Base-by-base conservation (phyloP, 1,140 invertebrate genomes). In the Bombus huntii region DNA sequence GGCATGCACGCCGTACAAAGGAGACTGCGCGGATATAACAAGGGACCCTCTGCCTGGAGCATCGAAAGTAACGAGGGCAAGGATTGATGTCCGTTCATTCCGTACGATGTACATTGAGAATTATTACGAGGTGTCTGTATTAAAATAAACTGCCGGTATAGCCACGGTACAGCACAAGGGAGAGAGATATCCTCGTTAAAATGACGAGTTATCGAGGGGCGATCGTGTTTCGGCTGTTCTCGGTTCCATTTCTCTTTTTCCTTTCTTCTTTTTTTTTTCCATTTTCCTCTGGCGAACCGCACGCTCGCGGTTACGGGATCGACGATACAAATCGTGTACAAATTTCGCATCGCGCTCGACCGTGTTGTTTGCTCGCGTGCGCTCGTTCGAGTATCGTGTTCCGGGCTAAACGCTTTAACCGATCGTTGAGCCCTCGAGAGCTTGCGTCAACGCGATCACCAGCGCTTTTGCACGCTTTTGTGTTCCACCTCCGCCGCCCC, bases 11-110 rank as follows among this genome's bases (percentile, higher is more conserved):
- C 44, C 18, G 44, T 83, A 76, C 76, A 86, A 80, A 81, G 71
- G 53, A 59, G 81, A 73, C 13, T 53, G 47, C 59, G 37, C 68
- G 77, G 81, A 87, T 89, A 87, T 89, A 90, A 90, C 88, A 90
- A 89, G 88, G 76, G 81, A 81, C 42, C 37, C 44, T 78, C 66
- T 66, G 89, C 89, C 88, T 37, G 89, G 42, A 90, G 89, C 89
- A 79, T 82, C 85, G 88, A 84, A 85, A 87, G 81, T 90, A 90
- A 90, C 81, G 88, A 90, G 85, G 81, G 81, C 85, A 77, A 89
- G 72, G 81, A 90, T 90, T 82, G 88, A 90, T 85, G 89, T 89
- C 81, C 85, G 85, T 84, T 89, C 81, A 53, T 72, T 76, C 44
- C 39, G 66, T 79, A 65, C 74, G 76, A 82, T 68, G 65, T 73